A percentile compares a stretch with the other conserved stretches of the same genome.
Evolutionary conservation across 1,140 invertebrate species (phyloP).

Genomic region (Cydia strobilella): DNA sequence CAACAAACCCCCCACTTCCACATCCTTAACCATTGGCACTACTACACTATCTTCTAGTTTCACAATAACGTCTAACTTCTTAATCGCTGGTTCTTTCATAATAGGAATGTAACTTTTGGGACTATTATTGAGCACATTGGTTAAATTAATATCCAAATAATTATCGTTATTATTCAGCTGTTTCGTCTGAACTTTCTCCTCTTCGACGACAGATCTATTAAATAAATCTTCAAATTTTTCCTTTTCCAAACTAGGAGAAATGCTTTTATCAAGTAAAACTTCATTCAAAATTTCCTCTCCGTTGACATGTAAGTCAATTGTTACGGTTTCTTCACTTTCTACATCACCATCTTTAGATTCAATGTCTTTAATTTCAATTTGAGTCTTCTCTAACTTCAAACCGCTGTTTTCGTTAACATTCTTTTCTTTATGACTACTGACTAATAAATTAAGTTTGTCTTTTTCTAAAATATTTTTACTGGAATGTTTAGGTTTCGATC

Average conservation of each 20-base stretch:
- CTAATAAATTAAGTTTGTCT: slow-evolving; percentile 74
- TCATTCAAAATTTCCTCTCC: slow-evolving; percentile 69
- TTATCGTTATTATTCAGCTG: slow-evolving; percentile 47
- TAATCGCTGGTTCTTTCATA: slow-evolving; percentile 53
- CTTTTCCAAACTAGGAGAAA: slow-evolving; percentile 60
- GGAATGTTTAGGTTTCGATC: slow-evolving; percentile 78
- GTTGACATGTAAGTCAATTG: slow-evolving; percentile 40
- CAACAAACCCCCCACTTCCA: slow-evolving; percentile 63
- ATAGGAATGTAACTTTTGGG: slow-evolving; percentile 62
- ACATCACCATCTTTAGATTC: slow-evolving; percentile 57
- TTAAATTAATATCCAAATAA: slow-evolving; percentile 40
- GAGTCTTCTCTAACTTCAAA: slow-evolving; percentile 57
- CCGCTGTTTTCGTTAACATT: slow-evolving; percentile 57
- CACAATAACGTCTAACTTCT: slow-evolving; percentile 51
- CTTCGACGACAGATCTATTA: slow-evolving; percentile 58
- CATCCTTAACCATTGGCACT: slow-evolving; percentile 71
- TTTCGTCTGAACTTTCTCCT: slow-evolving; percentile 41
- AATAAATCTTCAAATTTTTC: slow-evolving; percentile 69
- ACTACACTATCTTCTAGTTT: slow-evolving; percentile 60
- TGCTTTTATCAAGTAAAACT: slow-evolving; percentile 56
- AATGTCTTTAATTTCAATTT: slow-evolving; percentile 53
- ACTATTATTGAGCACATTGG: slow-evolving; percentile 54
- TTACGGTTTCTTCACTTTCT: slow-evolving; percentile 45
- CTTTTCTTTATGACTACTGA: slow-evolving; percentile 68
- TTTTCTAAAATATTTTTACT: slow-evolving; percentile 75